Evolutionary conservation across 2,888 invertebrate genomes (phyloP).

Genomic region (Cheilosia scutellata): DNA sequence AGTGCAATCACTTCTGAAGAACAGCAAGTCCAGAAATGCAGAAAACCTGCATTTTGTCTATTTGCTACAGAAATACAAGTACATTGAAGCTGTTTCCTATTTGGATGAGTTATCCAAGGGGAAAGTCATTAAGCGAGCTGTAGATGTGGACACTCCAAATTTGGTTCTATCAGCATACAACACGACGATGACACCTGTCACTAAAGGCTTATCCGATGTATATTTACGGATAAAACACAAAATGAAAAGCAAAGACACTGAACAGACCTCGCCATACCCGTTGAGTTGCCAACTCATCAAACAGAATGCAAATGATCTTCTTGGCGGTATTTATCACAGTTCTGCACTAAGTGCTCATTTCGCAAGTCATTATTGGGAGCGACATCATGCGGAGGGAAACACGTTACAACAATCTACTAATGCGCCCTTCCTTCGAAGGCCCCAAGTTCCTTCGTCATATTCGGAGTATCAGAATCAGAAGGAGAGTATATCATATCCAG

Average conservation of each 20-base stretch:
- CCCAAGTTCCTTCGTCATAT: constrained; percentile 77
- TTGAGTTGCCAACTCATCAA: constrained; percentile 82
- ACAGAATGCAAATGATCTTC: constrained; percentile 79
- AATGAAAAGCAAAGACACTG: constrained; percentile 78
- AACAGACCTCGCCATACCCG: constrained; percentile 79
- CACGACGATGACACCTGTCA: constrained; percentile 82
- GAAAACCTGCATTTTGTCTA: constrained; percentile 82
- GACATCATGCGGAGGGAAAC: constrained; percentile 52
- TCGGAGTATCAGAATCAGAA: constrained; percentile 57
- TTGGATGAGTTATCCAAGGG: constrained; percentile 79
- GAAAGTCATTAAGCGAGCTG: constrained; percentile 49
- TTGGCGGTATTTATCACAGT: constrained; percentile 81
- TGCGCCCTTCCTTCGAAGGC: constrained; percentile 81
- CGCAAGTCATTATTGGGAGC: constrained; percentile 79
- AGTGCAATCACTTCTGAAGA: constrained; percentile 80
- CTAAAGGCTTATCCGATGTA: constrained; percentile 80
- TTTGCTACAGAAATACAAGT: constrained; percentile 82
- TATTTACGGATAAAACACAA: constrained; percentile 81
- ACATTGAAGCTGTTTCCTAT: constrained; percentile 82
- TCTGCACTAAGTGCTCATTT: constrained; percentile 81
- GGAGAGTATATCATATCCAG: constrained; percentile 79
- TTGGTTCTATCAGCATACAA: constrained; percentile 82
- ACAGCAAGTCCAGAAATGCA: constrained; percentile 78
- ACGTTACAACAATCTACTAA: constrained; percentile 78
- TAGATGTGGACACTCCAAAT: constrained; percentile 79